These are phyloP conservation scores for Gryllus longicercus DNA, from an alignment of 2,888 invertebrate species.

Conservation along the genomic window DNA sequence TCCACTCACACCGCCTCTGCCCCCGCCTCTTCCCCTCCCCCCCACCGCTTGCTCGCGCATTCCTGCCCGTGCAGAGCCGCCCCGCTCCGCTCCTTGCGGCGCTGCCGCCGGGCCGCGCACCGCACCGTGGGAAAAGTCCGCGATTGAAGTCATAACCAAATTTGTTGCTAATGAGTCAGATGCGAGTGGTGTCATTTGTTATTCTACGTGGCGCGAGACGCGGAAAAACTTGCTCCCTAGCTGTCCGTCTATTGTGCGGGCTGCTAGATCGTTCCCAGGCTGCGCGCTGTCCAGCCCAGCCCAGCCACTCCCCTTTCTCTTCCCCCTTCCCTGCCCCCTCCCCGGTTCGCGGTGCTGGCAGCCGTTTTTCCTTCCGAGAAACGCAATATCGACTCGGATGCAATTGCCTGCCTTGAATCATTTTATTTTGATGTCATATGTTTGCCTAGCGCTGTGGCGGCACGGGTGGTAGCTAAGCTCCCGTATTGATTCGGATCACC, in stretches of 20 bases:
- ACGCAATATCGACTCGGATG: neutral
- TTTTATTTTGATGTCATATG: constrained; percentile 1
- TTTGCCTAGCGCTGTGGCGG: neutral
- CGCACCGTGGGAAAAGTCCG: neutral
- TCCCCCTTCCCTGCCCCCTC: too few species aligned
- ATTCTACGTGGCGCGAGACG: constrained; percentile 1
- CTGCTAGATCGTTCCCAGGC: constrained; percentile 10
- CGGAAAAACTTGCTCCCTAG: neutral
- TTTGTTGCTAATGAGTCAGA: constrained; percentile 17
- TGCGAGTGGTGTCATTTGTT: constrained; percentile 17
- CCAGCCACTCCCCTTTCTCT: too few species aligned
- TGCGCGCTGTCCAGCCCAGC: too few species aligned
- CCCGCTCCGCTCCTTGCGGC: neutral
- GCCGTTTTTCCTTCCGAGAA: neutral
- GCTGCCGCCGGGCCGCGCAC: neutral
- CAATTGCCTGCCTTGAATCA: neutral
- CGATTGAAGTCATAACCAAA: constrained; percentile 17
- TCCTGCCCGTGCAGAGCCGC: neutral
- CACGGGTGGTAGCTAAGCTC: too few species aligned
- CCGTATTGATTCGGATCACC: too few species aligned
- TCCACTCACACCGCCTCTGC: neutral
- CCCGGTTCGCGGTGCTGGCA: neutral
- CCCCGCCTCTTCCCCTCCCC: neutral
- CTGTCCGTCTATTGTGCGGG: neutral
- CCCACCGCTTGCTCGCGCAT: neutral